Base-by-base conservation (phyloP, 30 jellyfish, hydroid and myxozoan species). In the Cassiopea andromeda region DNA sequence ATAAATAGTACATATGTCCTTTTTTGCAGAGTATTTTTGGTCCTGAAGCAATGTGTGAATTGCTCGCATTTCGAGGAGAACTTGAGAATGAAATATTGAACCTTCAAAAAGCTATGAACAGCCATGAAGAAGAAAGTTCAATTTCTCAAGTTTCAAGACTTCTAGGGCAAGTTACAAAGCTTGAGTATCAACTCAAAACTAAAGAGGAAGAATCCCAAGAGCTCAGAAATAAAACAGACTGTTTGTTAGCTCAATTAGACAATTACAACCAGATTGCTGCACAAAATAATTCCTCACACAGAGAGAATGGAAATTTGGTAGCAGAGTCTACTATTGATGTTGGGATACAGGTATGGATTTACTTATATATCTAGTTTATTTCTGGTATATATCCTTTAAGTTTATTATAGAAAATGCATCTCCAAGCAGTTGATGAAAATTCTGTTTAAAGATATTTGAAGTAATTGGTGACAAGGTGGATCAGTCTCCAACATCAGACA, bases 111-210 rank as follows among this genome's bases (percentile, higher is more conserved):
- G 94, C 88, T 19, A 87, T 87, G 90, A 66, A 13, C 69, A 78
- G 78, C 49, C 61, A 78, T 46, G 90, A 87, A 10, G 94, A 74
- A 43, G 94, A 87, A 50, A 87, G 85, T 45, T 81, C 87, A 43
- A 87, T 87, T 8, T 61, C 94, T 44, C 94, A 87, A 46, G 61
- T 87, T 87, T 46, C 94, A 12, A 78, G 94, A 50, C 46, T 87
- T 70, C 73, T 87, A 15, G 94, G 94, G 60, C 94, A 87, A 78
- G 94, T 87, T 10, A 64, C 94, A 64, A 87, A 87, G 86, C 85
- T 87, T 4, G 94, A 87, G 46, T 73, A 77, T 48, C 84, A 87
- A 16, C 71, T 64, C 58, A 70, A 73, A 57, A 54, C 54, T 2
- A 87, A 87, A 43, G 90, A 87, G 69, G 83, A 71, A 9, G 90